phyloP scores from a whole-genome alignment of 2,113 vertebrate species.

The Oplegnathus fasciatus region DNA sequence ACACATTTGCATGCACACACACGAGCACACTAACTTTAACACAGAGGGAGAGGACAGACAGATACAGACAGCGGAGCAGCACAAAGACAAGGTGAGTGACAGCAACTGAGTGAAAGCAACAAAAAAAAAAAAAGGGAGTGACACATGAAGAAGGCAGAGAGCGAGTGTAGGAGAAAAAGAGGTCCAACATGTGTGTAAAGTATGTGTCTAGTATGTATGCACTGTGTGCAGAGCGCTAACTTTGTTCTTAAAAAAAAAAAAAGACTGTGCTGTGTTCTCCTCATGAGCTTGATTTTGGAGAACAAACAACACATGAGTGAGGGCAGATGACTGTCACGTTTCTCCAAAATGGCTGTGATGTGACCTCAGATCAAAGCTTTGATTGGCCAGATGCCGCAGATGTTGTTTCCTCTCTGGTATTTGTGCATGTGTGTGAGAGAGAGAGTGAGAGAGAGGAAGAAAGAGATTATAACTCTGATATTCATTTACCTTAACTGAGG shows the following conservation, averaged over 20 bases:
- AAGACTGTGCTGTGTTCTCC: not conserved
- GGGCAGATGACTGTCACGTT: constrained; percentile 64
- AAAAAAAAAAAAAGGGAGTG: constrained; percentile 6
- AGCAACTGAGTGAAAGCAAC: constrained; percentile 1
- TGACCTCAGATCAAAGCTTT: constrained; percentile 72
- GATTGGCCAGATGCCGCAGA: constrained; percentile 67
- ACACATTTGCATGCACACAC: constrained; percentile 12
- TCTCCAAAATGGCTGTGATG: constrained; percentile 46
- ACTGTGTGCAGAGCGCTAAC: not conserved
- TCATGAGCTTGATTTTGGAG: constrained; percentile 39
- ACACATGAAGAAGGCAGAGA: not conserved
- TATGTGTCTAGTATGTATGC: not conserved
- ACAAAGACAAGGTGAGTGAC: constrained; percentile 29
- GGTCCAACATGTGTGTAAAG: constrained; percentile 30
- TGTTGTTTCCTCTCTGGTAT: constrained; percentile 60
- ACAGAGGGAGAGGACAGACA: constrained; percentile 18
- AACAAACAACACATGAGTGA: constrained; percentile 58
- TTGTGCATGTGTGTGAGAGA: constrained; percentile 27
- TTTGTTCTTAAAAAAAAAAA: constrained; percentile 31
- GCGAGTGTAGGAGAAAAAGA: not conserved
- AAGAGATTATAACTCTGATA: constrained; percentile 13
- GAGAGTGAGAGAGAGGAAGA: not conserved
- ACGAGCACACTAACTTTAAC: constrained; percentile 8
- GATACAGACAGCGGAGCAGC: not conserved
- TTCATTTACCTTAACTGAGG: constrained; percentile 16